Percentiles rank a stretch among this genome's conserved stretches.
Conservation (phyloP, 2,113 vertebrate genomes). For the Spilogale gracilis region DNA sequence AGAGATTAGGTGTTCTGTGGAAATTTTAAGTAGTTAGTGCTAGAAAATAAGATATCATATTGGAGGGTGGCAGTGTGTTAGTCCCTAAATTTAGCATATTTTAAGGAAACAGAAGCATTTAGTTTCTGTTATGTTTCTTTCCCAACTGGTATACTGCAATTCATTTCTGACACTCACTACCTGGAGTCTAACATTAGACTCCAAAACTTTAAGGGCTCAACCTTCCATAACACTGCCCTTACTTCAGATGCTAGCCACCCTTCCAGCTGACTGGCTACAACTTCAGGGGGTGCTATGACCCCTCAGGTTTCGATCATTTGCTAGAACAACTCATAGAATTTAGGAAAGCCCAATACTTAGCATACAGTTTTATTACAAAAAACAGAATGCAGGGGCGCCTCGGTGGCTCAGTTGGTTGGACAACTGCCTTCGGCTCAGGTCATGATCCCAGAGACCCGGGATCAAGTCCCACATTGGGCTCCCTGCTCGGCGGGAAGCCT, state of each 20-base stretch:
- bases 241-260: not conserved
- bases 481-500: too few relatives aligned
- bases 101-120: not conserved
- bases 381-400: too few relatives aligned
- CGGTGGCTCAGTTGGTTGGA: too few relatives aligned
- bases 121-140: not conserved
- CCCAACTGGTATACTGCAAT: not conserved
- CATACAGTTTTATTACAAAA: not conserved
- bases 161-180: not conserved
- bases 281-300: not conserved
- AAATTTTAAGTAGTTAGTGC: not conserved
- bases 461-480: too few relatives aligned
- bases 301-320: not conserved
- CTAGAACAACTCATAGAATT: not conserved
- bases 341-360: not conserved
- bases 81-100: not conserved
- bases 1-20: not conserved
- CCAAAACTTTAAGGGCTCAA: not conserved
- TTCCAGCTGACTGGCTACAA: not conserved
- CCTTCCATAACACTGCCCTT: not conserved
- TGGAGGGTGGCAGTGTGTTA: not conserved
- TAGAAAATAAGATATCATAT: slow-evolving; percentile 6
- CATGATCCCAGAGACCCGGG: too few relatives aligned
- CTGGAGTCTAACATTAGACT: not conserved
- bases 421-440: too few relatives aligned